Percentiles rank a stretch among this genome's conserved stretches.
phyloP scores from a whole-genome alignment of 2,888 invertebrate species.

The Dexiosoma caninum region DNA sequence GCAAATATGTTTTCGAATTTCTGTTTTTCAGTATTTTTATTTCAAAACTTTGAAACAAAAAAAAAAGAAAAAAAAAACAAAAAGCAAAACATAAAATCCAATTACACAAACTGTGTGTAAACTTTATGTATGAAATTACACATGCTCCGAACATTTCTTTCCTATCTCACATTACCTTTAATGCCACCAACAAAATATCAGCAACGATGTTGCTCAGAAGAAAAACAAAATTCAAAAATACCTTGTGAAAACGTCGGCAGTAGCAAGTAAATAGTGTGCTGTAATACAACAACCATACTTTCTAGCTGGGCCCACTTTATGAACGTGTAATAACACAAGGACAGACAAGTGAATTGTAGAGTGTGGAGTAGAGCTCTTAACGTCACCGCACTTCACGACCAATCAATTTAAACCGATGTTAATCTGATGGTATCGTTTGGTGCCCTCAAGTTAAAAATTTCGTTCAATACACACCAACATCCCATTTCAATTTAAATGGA shows the following conservation, averaged over 20 bases:
- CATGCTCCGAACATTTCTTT: constrained; percentile 36
- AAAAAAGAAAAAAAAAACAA: neutral
- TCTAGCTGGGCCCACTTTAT: neutral
- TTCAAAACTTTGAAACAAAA: too few relatives aligned
- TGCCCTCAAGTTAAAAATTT: constrained; percentile 74
- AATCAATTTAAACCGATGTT: constrained; percentile 76
- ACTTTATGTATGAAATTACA: constrained; percentile 47
- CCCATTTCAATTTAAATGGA: constrained; percentile 77
- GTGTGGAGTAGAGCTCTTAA: constrained; percentile 33
- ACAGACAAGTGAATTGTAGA: neutral
- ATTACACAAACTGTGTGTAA: constrained; percentile 36
- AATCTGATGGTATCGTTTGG: constrained; percentile 71
- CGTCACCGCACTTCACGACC: constrained; percentile 71
- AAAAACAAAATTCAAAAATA: neutral
- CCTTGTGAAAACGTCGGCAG: neutral
- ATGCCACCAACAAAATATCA: neutral
- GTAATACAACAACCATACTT: neutral
- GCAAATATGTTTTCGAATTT: constrained; percentile 40
- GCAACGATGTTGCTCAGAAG: constrained; percentile 5
- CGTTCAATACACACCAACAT: constrained; percentile 75
- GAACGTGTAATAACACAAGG: neutral
- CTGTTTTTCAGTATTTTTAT: neutral
- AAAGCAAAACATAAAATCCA: constrained; percentile 4
- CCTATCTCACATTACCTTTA: constrained; percentile 45
- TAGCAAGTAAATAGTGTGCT: constrained; percentile 38